Evolutionary conservation across 2,113 vertebrate genomes (phyloP).

Genomic region (Ammodytes dubius): DNA sequence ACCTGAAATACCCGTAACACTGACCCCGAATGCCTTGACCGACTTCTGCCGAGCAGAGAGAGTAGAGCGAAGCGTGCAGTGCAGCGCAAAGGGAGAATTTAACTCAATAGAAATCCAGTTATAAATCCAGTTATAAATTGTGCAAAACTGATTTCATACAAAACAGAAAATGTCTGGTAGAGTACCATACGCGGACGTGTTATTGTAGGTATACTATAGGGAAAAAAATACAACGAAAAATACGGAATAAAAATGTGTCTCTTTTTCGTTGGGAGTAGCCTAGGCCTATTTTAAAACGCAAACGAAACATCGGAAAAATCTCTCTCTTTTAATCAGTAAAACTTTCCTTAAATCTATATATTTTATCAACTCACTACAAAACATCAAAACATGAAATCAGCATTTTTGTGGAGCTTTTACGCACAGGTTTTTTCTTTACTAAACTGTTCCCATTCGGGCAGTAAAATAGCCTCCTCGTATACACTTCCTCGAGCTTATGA

Average conservation of each 20-base stretch:
- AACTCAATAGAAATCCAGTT: background rate
- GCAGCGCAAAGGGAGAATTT: conserved; percentile 15
- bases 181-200: background rate
- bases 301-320: background rate
- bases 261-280: background rate
- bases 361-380: background rate
- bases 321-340: background rate
- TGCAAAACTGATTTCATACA: background rate
- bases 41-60: conserved; percentile 63
- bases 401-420: conserved; percentile 1
- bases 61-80: conserved; percentile 18
- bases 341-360: background rate
- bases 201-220: too few relatives aligned
- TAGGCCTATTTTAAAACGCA: conserved; percentile 30
- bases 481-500: conserved; percentile 30
- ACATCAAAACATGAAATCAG: background rate
- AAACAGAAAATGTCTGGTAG: background rate
- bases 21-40: conserved; percentile 81
- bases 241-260: background rate
- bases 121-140: background rate
- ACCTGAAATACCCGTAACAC: conserved; percentile 79
- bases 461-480: background rate
- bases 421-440: background rate
- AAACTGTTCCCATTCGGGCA: conserved; percentile 3
- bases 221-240: background rate